phyloP scores from a whole-genome alignment of 2,113 vertebrate genomes.

The Planiliza haematocheilus region DNA sequence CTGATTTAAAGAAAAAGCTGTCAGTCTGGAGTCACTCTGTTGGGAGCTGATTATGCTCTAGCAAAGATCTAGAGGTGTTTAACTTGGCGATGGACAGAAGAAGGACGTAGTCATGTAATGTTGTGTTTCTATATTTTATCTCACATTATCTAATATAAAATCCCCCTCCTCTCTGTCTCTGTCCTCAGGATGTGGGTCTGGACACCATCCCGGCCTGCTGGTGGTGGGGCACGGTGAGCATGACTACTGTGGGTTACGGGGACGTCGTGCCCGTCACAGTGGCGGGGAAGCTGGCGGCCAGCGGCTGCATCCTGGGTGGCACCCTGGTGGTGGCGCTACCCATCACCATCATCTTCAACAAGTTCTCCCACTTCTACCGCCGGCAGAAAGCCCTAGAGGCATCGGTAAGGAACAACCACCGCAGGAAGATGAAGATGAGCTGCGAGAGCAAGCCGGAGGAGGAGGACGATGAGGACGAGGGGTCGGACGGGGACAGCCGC shows the following conservation, averaged over 20 bases:
- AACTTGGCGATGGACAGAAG: no score
- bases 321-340: slow-evolving; percentile 96
- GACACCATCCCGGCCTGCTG: slow-evolving; percentile 98
- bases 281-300: slow-evolving; percentile 93
- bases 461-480: slow-evolving; percentile 38
- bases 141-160: no score
- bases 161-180: background rate
- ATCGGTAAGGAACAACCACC: slow-evolving; percentile 89
- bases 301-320: slow-evolving; percentile 95
- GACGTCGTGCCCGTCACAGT: slow-evolving; percentile 95
- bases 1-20: no score
- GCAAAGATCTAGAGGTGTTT: no score
- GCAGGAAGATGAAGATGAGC: slow-evolving; percentile 57
- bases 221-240: slow-evolving; percentile 99
- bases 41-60: no score
- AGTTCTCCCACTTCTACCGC: slow-evolving; percentile 98
- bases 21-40: no score
- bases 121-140: no score
- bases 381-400: slow-evolving; percentile 96
- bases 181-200: slow-evolving; percentile 86
- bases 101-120: no score
- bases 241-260: slow-evolving; percentile 97
- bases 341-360: slow-evolving; percentile 99
- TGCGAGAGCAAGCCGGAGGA: slow-evolving; percentile 43
- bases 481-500: slow-evolving; percentile 67